Evolutionary conservation across 1,140 invertebrate genomes (phyloP), one percentile per base, ranked within the genome.

Genomic region (Andricus grossulariae): DNA sequence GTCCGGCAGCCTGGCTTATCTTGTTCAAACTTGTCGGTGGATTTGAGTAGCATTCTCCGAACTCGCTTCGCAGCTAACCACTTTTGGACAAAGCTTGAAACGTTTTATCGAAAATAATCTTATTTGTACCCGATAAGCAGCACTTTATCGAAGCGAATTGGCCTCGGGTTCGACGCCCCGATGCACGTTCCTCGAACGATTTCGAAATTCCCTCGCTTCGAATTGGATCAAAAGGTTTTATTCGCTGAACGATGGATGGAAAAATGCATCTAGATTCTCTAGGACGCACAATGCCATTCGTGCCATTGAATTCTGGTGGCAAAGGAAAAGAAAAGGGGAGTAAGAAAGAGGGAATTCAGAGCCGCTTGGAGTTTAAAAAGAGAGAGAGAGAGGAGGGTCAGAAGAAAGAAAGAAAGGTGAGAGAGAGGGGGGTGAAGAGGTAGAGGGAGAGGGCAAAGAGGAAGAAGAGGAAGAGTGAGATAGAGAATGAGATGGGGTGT

Each of bases 1-100:
- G 25, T 19, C 55, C 55, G 57, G 57, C 21, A 66, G 60, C 57
- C 11, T 13, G 57, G 21, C 60, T 66, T 66, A 66, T 66, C 60
- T 66, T 66, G 60, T 66, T 45, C 60, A 66, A 66, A 66, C 60
- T n/a, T 66, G n/a, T 39, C 25, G 60, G 60, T 66, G 25, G 60
- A 32, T 66, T 66, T 21, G 13, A 66, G 60, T 16, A 45, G 15
- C 4, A 39, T 39, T 66, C 60, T 66, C 16, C 3, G 57, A 66
- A 66, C 21, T 32, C 25, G 25, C 25, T 32, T 32, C 0, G 3
- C 25, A 5, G 25, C 25, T 32, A 32, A 32, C 25, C 25, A 21
- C 19, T 7, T 10, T 54, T 8, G 52, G 52, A 54, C 52, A 54
- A 66, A 39, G 25, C 25, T 32, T 39, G 25, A 66, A 66, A 39